Conservation (phyloP, 2,888 invertebrate species). For the Eurytoma adleriae region DNA sequence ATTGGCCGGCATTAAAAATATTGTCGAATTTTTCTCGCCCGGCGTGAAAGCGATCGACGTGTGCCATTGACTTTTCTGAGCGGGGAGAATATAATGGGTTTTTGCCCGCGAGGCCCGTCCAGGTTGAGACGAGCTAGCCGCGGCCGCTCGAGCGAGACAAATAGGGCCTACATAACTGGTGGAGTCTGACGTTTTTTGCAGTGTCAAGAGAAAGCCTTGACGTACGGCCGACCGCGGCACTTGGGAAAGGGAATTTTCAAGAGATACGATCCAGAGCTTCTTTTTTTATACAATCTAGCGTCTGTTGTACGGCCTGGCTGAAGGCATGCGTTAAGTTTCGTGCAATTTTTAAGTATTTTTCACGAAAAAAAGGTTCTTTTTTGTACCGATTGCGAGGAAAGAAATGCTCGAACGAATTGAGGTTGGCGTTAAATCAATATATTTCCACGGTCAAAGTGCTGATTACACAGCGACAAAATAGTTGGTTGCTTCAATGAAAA, state of each 20-base stretch:
- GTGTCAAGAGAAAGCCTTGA: slow-evolving; percentile 50
- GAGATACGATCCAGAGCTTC: not conserved
- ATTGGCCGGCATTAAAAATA: not conserved
- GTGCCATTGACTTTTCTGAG: not conserved
- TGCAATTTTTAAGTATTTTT: no score
- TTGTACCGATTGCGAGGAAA: no score
- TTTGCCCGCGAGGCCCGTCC: not conserved
- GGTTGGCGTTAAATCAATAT: no score
- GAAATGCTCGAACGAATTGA: no score
- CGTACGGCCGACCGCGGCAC: not conserved
- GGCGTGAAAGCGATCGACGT: not conserved
- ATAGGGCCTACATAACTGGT: slow-evolving; percentile 51
- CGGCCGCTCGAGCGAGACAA: slow-evolving; percentile 31
- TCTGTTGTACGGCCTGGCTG: no score
- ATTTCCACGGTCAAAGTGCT: no score
- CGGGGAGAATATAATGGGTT: not conserved
- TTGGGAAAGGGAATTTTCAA: not conserved
- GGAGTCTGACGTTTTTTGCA: slow-evolving; percentile 51
- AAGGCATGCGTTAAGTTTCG: no score
- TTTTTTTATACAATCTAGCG: no score
- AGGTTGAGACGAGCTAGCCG: slow-evolving; percentile 10
- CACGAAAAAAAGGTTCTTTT: no score
- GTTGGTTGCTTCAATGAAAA: no score
- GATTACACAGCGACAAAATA: no score
- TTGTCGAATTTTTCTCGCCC: not conserved